Conservation (phyloP, 2,113 vertebrate species). For the Spheniscus mendiculus region DNA sequence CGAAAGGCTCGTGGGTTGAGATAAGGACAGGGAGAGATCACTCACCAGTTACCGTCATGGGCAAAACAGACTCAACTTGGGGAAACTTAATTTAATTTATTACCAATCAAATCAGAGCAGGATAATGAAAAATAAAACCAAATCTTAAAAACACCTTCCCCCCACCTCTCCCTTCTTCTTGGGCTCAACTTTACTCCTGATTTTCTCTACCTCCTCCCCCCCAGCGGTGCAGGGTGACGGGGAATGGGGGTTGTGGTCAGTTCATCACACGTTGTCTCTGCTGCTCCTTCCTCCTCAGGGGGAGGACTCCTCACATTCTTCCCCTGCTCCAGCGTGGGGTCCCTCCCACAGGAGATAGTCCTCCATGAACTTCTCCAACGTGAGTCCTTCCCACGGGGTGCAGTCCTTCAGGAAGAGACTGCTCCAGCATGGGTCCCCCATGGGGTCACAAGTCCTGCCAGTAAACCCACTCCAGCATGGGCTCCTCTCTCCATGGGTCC, state of each 20-base stretch:
- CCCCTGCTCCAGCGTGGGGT: too few species aligned
- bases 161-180: background rate
- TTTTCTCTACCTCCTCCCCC: background rate
- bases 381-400: too few species aligned
- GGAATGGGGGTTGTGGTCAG: background rate
- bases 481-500: too few species aligned
- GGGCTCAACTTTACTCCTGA: background rate
- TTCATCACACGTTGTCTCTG: too few species aligned
- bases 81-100: background rate
- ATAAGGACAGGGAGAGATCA: background rate
- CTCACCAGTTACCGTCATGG: background rate
- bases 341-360: too few species aligned
- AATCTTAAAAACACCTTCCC: background rate
- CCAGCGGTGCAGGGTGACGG: accelerated
- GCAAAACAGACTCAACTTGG: background rate
- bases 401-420: too few species aligned
- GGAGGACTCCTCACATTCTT: too few species aligned
- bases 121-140: background rate
- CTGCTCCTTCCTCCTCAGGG: too few species aligned
- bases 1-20: background rate
- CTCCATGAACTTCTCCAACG: too few species aligned
- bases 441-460: too few species aligned
- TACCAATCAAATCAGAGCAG: background rate
- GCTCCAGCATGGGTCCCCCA: too few species aligned
- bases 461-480: too few species aligned